phyloP scores from a whole-genome alignment of 2,797 vertebrate species.

The Heteromormyrus szaboi region DNA sequence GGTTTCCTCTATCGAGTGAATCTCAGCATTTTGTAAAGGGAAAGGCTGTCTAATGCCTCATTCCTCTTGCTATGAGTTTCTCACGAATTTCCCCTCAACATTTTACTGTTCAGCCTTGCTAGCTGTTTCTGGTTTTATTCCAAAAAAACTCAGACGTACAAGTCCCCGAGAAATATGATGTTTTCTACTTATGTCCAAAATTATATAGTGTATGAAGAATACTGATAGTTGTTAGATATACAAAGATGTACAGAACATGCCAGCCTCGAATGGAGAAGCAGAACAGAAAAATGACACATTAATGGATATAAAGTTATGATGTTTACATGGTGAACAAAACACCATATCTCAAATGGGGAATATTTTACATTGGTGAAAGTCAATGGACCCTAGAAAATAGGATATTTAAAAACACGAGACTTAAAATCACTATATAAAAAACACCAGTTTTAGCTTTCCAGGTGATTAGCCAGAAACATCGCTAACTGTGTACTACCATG shows the following conservation, averaged over 20 bases:
- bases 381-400: background rate
- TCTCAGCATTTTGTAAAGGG: background rate
- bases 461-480: background rate
- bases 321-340: background rate
- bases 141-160: background rate
- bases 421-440: background rate
- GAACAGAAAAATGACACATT: background rate
- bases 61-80: background rate
- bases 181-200: background rate
- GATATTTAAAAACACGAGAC: background rate
- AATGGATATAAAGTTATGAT: background rate
- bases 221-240: background rate
- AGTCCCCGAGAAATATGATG: background rate
- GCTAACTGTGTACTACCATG: background rate
- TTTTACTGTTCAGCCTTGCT: background rate
- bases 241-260: background rate
- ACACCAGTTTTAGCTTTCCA: background rate
- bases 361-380: background rate
- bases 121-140: background rate
- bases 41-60: background rate
- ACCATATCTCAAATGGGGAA: background rate
- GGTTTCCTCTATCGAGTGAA: background rate
- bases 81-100: background rate
- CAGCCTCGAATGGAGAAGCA: background rate
- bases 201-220: background rate